Conservation (phyloP, 2,888 invertebrate species). For the Pelosia muscerda region DNA sequence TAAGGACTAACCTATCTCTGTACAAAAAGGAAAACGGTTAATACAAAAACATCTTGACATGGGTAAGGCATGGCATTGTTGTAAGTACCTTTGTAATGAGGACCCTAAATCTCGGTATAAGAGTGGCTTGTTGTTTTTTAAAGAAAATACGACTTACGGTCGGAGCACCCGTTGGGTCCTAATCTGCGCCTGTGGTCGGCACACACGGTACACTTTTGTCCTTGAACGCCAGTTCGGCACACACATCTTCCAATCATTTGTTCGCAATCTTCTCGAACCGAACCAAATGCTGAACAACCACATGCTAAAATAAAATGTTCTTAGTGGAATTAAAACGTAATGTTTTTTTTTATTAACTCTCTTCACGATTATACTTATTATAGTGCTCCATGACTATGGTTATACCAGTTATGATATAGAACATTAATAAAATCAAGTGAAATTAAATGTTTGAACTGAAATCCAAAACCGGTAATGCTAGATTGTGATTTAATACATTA, state of each 20-base stretch:
- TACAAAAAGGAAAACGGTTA: slow-evolving; percentile 50
- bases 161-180: slow-evolving; percentile 89
- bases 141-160: slow-evolving; percentile 73
- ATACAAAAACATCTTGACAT: slow-evolving; percentile 61
- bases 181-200: slow-evolving; percentile 92
- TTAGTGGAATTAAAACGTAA: not conserved
- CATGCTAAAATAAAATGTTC: slow-evolving; percentile 88
- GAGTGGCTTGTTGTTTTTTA: slow-evolving; percentile 43
- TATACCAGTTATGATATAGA: not conserved
- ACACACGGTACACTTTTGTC: slow-evolving; percentile 95
- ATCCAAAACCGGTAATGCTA: no score
- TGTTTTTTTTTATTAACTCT: not conserved
- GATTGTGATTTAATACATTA: no score
- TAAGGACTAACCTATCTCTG: slow-evolving; percentile 36
- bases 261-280: slow-evolving; percentile 96
- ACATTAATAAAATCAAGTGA: no score
- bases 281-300: slow-evolving; percentile 95
- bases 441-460: no score
- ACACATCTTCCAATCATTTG: slow-evolving; percentile 97
- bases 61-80: slow-evolving; percentile 59
- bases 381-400: not conserved
- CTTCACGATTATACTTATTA: not conserved
- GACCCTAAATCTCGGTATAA: slow-evolving; percentile 49
- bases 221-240: slow-evolving; percentile 93
- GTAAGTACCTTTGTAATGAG: slow-evolving; percentile 53